Conservation (phyloP, 2,888 invertebrate species). For the Andrena trimmerana region DNA sequence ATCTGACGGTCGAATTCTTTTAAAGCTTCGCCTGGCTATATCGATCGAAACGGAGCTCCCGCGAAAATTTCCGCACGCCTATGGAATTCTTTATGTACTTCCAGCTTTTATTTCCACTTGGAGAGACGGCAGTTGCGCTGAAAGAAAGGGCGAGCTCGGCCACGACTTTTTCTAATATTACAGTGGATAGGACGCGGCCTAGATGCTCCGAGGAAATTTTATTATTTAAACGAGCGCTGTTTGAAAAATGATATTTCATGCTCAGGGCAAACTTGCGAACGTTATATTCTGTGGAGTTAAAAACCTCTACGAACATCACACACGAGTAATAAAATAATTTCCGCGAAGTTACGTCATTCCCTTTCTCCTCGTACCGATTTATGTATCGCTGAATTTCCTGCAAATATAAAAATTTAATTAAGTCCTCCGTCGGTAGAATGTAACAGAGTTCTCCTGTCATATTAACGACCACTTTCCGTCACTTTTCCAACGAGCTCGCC, state of each 20-base stretch:
- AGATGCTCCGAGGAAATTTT: conserved; percentile 8
- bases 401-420: not conserved
- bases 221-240: conserved; percentile 30
- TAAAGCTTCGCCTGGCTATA: conserved; percentile 32
- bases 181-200: not conserved
- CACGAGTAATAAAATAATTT: conserved; percentile 1
- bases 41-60: conserved; percentile 29
- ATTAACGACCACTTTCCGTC: not conserved
- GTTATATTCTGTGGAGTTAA: not conserved
- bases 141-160: not conserved
- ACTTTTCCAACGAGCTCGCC: conserved; percentile 1
- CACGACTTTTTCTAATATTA: not conserved
- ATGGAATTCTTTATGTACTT: conserved; percentile 28
- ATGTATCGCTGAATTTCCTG: not conserved
- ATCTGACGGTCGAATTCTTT: conserved; percentile 26
- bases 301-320: conserved; percentile 13
- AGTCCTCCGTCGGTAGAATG: not conserved
- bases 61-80: conserved; percentile 24
- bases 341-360: not conserved
- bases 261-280: conserved; percentile 19
- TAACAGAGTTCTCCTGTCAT: not conserved
- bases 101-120: not conserved
- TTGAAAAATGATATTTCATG: conserved; percentile 22
- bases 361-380: not conserved
- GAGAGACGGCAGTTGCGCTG: not conserved